Percentiles rank a stretch among this genome's conserved stretches.
These are phyloP conservation scores for Rhea pennata DNA, from an alignment of 2,113 vertebrate genomes.

Conservation along the genomic window DNA sequence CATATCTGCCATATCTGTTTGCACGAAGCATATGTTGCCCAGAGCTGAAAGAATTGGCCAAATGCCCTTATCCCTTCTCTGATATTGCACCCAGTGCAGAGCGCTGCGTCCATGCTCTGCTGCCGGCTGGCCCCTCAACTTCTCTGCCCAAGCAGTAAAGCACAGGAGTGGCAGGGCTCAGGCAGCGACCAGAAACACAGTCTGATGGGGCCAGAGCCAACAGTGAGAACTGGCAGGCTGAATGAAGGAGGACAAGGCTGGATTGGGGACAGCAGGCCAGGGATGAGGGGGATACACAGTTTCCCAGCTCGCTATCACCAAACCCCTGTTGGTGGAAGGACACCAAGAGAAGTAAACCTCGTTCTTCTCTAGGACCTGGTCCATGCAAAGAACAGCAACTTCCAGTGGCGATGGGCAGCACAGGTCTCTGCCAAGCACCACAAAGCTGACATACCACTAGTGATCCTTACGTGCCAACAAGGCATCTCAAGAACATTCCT, in stretches of 20 bases:
- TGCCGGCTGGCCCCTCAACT: not conserved
- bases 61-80: not conserved
- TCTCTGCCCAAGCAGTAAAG: no score
- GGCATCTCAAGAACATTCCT: accelerated
- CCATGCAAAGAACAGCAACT: not conserved
- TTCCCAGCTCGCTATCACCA: not conserved
- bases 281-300: not conserved
- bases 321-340: not conserved
- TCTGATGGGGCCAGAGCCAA: no score
- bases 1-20: not conserved
- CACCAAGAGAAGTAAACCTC: not conserved
- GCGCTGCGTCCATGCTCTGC: not conserved
- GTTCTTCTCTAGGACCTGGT: not conserved
- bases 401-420: not conserved
- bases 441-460: not conserved
- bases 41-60: not conserved
- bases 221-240: no score
- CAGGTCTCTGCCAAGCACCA: not conserved
- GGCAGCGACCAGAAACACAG: no score
- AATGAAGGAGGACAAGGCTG: not conserved
- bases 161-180: no score
- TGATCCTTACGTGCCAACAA: accelerated
- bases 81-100: not conserved
- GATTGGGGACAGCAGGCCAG: not conserved
- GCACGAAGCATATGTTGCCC: accelerated